Evolutionary conservation across 1,140 invertebrate species (phyloP), one percentile per base, ranked within the genome.

Genomic region (Heliconius melpomene): DNA sequence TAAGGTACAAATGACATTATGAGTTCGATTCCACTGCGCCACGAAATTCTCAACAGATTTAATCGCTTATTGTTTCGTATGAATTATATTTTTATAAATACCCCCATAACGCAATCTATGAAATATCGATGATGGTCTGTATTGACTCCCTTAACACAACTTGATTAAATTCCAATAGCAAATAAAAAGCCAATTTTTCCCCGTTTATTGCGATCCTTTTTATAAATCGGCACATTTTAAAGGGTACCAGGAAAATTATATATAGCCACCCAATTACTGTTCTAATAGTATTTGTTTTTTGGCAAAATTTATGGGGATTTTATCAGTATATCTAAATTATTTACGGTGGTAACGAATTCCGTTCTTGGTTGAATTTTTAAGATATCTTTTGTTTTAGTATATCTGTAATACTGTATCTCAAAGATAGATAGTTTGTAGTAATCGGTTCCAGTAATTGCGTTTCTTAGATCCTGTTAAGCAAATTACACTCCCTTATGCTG

Each of bases 131-230:
- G 9, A 72, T 72, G 71, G 71, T 23, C 7, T 20, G 23, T 72
- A 40, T 72, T 72, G 29, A 72, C n/a, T 38, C n/a, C 29, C 36
- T 72, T 72, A 72, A 23, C 29, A 7, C 18, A 72, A 38, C 23
- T 72, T 72, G 71, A 72, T 72, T 72, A 72, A 72, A 72, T 72
- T 72, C 71, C 71, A 72, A 72, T 72, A 72, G 71, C 71, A 40
- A 72, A 72, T 72, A 72, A 72, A 72, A 72, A 38, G 71, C 71
- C 71, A 72, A 72, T 72, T 72, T 40, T 72, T 40, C 71, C 71
- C 36, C 36, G 50, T 40, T 72, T 38, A 72, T 38, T 72, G 71
- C 71, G 71, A 72, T 72, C 71, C 71, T 29, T 66, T 72, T 72
- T 40, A 72, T 72, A 72, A 72, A 72, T 72, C 71, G 18, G 0